A percentile compares a stretch with the other conserved stretches of the same genome.
These are phyloP conservation scores for Drymonia ruficornis DNA, from an alignment of 2,888 invertebrate species.

Conservation along the genomic window DNA sequence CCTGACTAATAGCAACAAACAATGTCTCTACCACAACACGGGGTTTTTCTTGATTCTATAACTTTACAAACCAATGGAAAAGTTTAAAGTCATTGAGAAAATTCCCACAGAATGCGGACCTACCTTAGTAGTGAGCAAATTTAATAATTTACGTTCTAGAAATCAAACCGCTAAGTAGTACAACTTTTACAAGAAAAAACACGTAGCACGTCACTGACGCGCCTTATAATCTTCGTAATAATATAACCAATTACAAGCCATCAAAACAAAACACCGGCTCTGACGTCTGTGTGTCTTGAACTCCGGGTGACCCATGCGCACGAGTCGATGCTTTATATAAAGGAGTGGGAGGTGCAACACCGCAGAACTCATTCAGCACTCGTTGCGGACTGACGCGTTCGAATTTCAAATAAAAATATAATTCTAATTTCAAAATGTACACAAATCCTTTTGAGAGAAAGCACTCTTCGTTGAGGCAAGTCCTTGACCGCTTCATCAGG, in stretches of 20 bases:
- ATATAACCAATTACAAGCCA: constrained; percentile 33
- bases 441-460: constrained; percentile 89
- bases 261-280: constrained; percentile 45
- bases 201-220: constrained; percentile 25
- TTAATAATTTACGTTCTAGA: constrained; percentile 12
- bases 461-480: constrained; percentile 87
- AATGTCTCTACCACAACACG: background rate
- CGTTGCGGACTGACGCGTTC: constrained; percentile 50
- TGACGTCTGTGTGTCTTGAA: constrained; percentile 51
- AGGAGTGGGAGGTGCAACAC: constrained; percentile 44
- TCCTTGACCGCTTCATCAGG: constrained; percentile 85
- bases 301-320: constrained; percentile 57
- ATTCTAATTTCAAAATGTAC: constrained; percentile 78
- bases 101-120: constrained; percentile 1
- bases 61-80: constrained; percentile 2
- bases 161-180: constrained; percentile 12
- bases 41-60: background rate
- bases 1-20: background rate
- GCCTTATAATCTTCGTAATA: constrained; percentile 23
- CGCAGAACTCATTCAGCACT: constrained; percentile 44
- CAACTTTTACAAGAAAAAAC: constrained; percentile 24
- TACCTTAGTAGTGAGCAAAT: background rate
- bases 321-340: constrained; percentile 56
- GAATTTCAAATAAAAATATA: constrained; percentile 21
- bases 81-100: background rate